A percentile compares a stretch with the other conserved stretches of the same genome.
These are phyloP conservation scores for Strigamia maritima DNA, from an alignment of 2,888 invertebrate genomes.

Conservation along the genomic window DNA sequence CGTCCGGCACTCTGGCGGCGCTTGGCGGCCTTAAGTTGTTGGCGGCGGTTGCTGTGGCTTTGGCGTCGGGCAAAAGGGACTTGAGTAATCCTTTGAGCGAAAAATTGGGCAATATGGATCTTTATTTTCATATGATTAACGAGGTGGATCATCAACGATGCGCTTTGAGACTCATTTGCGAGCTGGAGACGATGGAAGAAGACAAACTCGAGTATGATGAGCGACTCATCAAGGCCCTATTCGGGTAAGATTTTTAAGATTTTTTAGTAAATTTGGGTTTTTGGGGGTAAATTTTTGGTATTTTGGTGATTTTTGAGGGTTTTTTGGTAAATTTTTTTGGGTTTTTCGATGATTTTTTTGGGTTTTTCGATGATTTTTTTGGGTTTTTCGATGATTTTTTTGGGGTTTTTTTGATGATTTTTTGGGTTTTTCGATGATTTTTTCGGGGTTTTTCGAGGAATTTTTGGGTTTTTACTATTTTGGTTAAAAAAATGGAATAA, in stretches of 20 bases:
- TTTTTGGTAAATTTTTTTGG: too few species aligned
- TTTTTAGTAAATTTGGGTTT: too few species aligned
- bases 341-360: too few species aligned
- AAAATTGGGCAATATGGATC: conserved; percentile 42
- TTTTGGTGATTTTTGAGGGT: too few species aligned
- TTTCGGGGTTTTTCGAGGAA: too few species aligned
- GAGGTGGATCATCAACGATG: conserved; percentile 43
- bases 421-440: too few species aligned
- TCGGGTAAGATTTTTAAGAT: conserved; percentile 41
- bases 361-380: too few species aligned
- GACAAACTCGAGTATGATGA: conserved; percentile 42
- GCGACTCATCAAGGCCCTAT: conserved; percentile 43
- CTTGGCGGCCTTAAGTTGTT: conserved; percentile 43
- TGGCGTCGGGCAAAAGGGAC: conserved; percentile 42
- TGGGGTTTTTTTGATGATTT: too few species aligned
- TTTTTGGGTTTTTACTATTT: too few species aligned
- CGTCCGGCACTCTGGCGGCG: conserved; percentile 43
- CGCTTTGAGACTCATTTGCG: conserved; percentile 44
- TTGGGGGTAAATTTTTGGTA: too few species aligned
- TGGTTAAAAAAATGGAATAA: too few species aligned
- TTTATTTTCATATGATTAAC: conserved; percentile 44
- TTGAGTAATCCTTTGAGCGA: conserved; percentile 36
- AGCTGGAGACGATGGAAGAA: conserved; percentile 42
- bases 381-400: too few species aligned
- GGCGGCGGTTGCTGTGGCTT: conserved; percentile 42